Conservation (phyloP, 2,888 invertebrate species). For the Acanthopleura granulata region DNA sequence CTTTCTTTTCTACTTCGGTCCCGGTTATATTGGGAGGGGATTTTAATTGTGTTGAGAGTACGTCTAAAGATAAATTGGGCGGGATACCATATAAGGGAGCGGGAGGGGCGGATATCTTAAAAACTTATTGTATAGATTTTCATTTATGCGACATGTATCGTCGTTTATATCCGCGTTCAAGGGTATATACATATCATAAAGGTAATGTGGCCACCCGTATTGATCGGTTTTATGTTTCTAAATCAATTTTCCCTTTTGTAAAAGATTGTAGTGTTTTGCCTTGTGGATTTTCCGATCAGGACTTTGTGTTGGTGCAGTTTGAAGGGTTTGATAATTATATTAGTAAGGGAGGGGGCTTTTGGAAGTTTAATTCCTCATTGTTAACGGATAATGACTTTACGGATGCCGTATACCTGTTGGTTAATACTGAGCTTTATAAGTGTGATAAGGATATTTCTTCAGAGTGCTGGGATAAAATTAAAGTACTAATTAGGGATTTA, state of each 20-base stretch:
- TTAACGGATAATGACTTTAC: background rate
- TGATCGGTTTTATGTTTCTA: slow-evolving; percentile 1
- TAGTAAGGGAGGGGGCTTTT: background rate
- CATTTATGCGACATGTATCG: background rate
- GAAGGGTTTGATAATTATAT: background rate
- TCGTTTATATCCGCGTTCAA: background rate
- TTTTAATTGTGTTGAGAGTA: background rate
- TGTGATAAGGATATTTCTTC: background rate
- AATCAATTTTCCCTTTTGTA: background rate
- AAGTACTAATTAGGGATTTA: background rate
- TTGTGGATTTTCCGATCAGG: background rate
- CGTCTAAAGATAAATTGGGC: background rate
- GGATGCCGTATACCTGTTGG: background rate
- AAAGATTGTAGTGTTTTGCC: background rate
- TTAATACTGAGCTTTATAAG: background rate
- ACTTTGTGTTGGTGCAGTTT: background rate
- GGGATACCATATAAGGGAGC: slow-evolving; percentile 1
- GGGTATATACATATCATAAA: background rate
- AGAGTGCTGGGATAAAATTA: background rate
- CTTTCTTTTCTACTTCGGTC: background rate
- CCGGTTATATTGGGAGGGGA: background rate
- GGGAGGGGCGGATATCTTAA: background rate
- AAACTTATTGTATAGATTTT: background rate
- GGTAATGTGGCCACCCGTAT: background rate
- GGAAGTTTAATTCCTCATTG: background rate